Percentiles rank a stretch among this genome's conserved stretches.
Evolutionary conservation across 1,140 invertebrate species (phyloP).

Genomic region (Drosophila tani): DNA sequence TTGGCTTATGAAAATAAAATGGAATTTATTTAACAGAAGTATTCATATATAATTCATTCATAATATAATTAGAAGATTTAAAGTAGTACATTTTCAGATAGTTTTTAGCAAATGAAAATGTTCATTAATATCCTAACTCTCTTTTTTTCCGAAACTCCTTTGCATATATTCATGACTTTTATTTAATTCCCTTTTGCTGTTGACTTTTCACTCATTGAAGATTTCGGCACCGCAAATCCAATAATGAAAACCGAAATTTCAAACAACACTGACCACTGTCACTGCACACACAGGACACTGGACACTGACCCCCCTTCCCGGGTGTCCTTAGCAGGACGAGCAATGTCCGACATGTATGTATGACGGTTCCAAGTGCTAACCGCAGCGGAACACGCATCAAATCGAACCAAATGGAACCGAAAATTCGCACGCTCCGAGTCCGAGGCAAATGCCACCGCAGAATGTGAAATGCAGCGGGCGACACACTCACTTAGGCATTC

Average conservation of each 20-base stretch:
- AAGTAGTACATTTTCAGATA: neutral
- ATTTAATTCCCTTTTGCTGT: neutral
- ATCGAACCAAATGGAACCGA: conserved; percentile 73
- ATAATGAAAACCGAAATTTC: conserved; percentile 32
- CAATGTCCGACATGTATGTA: conserved; percentile 31
- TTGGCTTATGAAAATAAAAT: neutral
- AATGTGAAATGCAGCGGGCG: conserved; percentile 42
- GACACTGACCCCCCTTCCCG: neutral
- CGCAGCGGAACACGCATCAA: conserved; percentile 71
- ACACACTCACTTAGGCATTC: conserved; percentile 20
- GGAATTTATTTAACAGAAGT: neutral
- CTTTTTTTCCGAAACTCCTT: neutral
- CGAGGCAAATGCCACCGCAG: conserved; percentile 56
- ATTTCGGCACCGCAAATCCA: conserved; percentile 24
- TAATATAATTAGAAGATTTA: too few species aligned
- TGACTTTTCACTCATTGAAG: conserved; percentile 12
- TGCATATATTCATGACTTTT: neutral
- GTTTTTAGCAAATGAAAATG: neutral
- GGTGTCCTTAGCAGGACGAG: conserved; percentile 6
- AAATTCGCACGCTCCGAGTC: conserved; percentile 58
- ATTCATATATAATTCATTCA: too few species aligned
- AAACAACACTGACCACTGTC: conserved; percentile 44
- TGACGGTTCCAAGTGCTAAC: conserved; percentile 57
- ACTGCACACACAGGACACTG: conserved; percentile 3
- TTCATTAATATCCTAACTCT: neutral